Evolutionary conservation across 2,113 vertebrate genomes (phyloP), one percentile per base, ranked within the genome.

Genomic region (Myxocyprinus asiaticus): DNA sequence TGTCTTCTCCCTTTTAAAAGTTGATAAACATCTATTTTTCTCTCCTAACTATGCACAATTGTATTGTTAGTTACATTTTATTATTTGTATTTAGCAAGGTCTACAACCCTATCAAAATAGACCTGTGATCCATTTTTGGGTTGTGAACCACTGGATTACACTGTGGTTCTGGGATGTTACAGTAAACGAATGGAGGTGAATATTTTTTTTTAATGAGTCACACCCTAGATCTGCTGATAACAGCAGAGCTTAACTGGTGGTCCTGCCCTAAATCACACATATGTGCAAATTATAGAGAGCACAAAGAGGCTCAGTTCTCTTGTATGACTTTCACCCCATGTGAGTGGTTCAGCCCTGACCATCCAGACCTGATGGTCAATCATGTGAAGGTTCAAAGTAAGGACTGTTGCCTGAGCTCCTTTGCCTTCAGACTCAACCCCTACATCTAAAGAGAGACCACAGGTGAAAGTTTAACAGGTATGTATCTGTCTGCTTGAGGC

Each of bases 391-490:
- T 73, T 73, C 44, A 22, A 10, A 12, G 17, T 42, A 63, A 63
- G 6, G 44, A 4, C 11, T 4, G 0, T 43, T 48, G 15, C 22
- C 12, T 76, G 50, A 75, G 9, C 58, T 59, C 15, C 63, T 63
- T 11, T 42, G 7, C 58, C 9, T 3, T 59, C 55, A n/a, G 55
- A 56, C 55, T 56, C 55, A 14, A n/a, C 11, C 22, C 22, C 22
- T 33, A 1, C 22, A 33, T 3, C 22, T 33, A 33, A 44, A 7
- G 9, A 72, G 0, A 73, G 43, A 61, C 53, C 0, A 43, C 3
- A 4, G 55, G 47, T 70, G 14, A 79, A 79, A 70, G 44, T 79
- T 79, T 70, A 79, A 71, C 67, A 55, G 56, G 12, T 45, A 17
- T 61, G 12, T 45, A 17, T 61, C 56, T 15, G 51, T 43, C 9